Conservation (phyloP, 2,113 vertebrate genomes). For the Suricata suricatta region DNA sequence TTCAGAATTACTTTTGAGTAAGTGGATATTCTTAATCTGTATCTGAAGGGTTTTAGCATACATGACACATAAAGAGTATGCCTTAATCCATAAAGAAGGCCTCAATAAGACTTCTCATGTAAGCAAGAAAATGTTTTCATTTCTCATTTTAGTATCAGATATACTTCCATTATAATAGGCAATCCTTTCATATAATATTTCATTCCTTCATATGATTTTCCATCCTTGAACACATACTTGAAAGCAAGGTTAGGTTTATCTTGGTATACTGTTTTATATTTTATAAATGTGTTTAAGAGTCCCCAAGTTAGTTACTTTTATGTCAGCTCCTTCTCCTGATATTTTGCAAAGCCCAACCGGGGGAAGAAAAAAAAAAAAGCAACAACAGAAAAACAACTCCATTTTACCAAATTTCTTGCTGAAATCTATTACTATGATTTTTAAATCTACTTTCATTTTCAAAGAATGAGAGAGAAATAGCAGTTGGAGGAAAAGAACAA, state of each 20-base stretch:
- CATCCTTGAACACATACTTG: neutral
- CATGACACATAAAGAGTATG: neutral
- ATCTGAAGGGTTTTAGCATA: neutral
- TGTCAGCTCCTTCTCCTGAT: neutral
- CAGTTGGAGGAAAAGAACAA: neutral
- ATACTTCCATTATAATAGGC: neutral
- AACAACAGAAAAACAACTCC: neutral
- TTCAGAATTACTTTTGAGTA: neutral
- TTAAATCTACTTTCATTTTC: conserved; percentile 40
- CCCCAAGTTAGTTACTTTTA: neutral
- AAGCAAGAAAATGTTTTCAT: neutral
- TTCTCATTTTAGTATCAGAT: neutral
- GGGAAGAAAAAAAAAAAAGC: neutral
- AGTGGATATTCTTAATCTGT: neutral
- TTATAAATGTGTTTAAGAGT: neutral
- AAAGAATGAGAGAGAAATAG: neutral
- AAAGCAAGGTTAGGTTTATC: neutral
- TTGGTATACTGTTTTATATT: neutral
- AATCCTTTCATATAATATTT: neutral
- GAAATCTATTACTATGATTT: neutral
- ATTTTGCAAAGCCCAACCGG: neutral
- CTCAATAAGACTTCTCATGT: neutral
- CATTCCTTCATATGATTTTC: neutral
- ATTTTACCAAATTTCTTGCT: neutral
- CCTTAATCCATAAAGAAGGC: neutral